Evolutionary conservation across 1,140 invertebrate species (phyloP), one percentile per base, ranked within the genome.

Genomic region (Agrilus planipennis): DNA sequence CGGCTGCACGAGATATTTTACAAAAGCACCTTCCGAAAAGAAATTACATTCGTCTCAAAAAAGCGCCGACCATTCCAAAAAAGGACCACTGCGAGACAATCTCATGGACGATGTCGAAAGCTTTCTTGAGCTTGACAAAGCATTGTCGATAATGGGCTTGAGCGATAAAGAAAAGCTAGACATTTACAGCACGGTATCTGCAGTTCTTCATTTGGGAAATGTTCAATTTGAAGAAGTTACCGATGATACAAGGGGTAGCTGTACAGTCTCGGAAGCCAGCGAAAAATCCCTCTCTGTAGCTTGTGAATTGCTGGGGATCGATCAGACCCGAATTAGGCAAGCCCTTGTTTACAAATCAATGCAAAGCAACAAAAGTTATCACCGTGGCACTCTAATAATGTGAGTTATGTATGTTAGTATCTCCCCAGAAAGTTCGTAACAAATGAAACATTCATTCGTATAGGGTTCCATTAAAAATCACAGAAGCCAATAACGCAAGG

Each of bases 381-480:
- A 82, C 28, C 95, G 95, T 66, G 92, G 93, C 47, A 97, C 92
- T n/a, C 84, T 93, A 23, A 96, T 95, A 44, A 91, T 93, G 89
- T 92, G 65, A 75, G 72, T 67, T 6, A 22, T 21, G 4, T 5
- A 3, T n/a, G n/a, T n/a, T n/a, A n/a, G n/a, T n/a, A n/a, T n/a
- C n/a, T n/a, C n/a, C n/a, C n/a, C n/a, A n/a, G n/a, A n/a, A n/a
- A n/a, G n/a, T n/a, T n/a, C n/a, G n/a, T n/a, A n/a, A n/a, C n/a
- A n/a, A n/a, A n/a, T n/a, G n/a, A n/a, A n/a, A n/a, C n/a, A n/a
- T n/a, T n/a, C 35, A 30, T 18, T 35, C 19, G 18, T 46, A 38
- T 50, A 92, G 89, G 81, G 92, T 97, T 34, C 91, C 89, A 14
- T 64, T 98, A 45, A 97, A 98, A 66, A 77, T 83, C 6, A 81